A percentile compares a stretch with the other conserved stretches of the same genome.
These are phyloP conservation scores for Drosophila nasuta DNA, from an alignment of 1,140 invertebrate species.

Conservation along the genomic window DNA sequence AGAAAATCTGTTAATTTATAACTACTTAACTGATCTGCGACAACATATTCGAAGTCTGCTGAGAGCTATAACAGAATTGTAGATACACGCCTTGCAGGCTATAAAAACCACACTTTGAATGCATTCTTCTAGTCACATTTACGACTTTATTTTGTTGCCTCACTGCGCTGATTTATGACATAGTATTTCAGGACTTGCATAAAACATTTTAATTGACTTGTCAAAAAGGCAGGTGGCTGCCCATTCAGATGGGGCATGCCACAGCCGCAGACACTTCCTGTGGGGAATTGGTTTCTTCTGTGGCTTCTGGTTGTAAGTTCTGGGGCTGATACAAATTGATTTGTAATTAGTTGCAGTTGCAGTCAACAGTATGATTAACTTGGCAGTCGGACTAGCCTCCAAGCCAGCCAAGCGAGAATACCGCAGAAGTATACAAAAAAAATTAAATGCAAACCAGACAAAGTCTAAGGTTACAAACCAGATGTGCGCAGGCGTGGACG, in stretches of 20 bases:
- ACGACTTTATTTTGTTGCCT: conserved; percentile 37
- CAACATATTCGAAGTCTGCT: neutral
- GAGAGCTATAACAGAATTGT: conserved; percentile 1
- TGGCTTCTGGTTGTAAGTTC: conserved; percentile 22
- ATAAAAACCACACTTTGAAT: conserved; percentile 26
- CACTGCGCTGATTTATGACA: conserved; percentile 60
- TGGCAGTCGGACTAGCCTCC: conserved; percentile 49
- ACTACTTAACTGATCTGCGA: neutral
- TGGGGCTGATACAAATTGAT: conserved; percentile 76
- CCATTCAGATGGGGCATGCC: too few relatives aligned
- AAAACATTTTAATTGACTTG: conserved; percentile 60
- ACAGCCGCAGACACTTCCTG: conserved; percentile 54
- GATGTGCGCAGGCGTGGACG: conserved; percentile 59
- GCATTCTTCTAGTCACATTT: conserved; percentile 14
- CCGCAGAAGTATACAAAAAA: neutral
- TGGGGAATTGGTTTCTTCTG: conserved; percentile 51
- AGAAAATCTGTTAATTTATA: neutral
- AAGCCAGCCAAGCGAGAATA: neutral
- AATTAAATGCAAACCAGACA: neutral
- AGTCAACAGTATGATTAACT: conserved; percentile 77
- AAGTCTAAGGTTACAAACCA: conserved; percentile 67
- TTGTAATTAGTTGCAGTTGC: conserved; percentile 82
- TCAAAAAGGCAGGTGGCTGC: conserved; percentile 61
- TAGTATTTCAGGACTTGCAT: conserved; percentile 29
- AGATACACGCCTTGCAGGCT: neutral